Evolutionary conservation across 2,797 vertebrate species (phyloP), one percentile per base, ranked within the genome.

Genomic region (Silurus lanzhouensis): DNA sequence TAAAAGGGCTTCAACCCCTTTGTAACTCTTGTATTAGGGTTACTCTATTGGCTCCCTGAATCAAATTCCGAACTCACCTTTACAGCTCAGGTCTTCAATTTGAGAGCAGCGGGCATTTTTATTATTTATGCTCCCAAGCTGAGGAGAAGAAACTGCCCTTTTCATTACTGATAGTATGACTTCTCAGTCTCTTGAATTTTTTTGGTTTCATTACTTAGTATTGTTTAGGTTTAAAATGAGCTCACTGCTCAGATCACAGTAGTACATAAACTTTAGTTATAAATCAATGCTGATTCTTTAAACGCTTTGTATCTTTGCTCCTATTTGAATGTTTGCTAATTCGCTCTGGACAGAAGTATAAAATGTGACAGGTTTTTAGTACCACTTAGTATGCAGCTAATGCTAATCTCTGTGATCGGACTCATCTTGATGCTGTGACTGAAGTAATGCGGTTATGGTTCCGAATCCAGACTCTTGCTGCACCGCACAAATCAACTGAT

Each of bases 1-100:
- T 57, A 57, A 75, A 75, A 75, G 9, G 2, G 19, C 13, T 61
- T 78, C 75, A 38, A 78, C 58, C 58, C 38, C 12, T 22, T 15
- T 58, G 52, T 19, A 76, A 61, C 31, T 25, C 57, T 0, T 12
- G 58, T 12, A n/a, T n/a, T 46, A 19, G 58, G 58, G 77, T 46
- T 60, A 79, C 60, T 0, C 10, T 46, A 63, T 63, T 46, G 57
- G 57, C 58, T 79, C n/a, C 27, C 74, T 61, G 57, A n/a, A 78
- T 78, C 58, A n/a, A 63, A 63, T 79, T 61, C 76, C 15, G 19
- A 60, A 60, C 75, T 60, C 75, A 22, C 31, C 57, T 78, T 79
- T 46, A 79, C 38, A 79, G 46, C 19, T 44, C 20, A 0, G 61
- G 44, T 48, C 78, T 80, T 48, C 38, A 80, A 14, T n/a, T 79